Base-by-base conservation (phyloP, 1,140 invertebrate species). In the Hylaeus volcanicus region DNA sequence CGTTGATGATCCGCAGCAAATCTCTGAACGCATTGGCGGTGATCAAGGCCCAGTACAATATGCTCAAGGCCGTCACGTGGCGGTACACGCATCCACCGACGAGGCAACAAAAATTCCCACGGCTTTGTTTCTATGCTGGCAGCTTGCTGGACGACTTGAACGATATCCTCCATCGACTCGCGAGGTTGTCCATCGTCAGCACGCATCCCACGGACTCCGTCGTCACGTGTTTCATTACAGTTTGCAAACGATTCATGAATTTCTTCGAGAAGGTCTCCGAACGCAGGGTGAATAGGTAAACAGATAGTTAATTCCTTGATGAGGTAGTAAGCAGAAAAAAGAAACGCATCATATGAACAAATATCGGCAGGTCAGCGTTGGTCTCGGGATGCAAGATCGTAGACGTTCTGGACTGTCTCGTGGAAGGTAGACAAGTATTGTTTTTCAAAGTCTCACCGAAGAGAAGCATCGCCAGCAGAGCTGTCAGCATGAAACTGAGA, bases 201-300 rank as follows among this genome's bases (percentile, higher is more conserved):
- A 5, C 79, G 86, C 70, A 79, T 78, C 26, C 12, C 1, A 9
- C 71, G 5, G 78, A 82, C 14, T 14, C 53, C 5, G 60, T 45
- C 11, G 69, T 90, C 8, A n/a, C 39, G 3, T 63, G 37, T 1
- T 92, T 92, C 53, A 53, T 79, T 1, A 51, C 66, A 4, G 5
- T 74, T 4, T 93, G 91, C 83, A 93, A 93, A 76, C 76, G 84
- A 5, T 93, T 93, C 68, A 93, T 93, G 92, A 90, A 93, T 56
- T 91, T 91, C 64, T 93, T 93, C 70, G 93, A 93, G 81, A 93
- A 90, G 48, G 82, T 91, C n/a, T 92, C 93, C 0, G 93, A 93
- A 63, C 87, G 87, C 41, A 90, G 83, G 66, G 65, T 93, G 56
- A 93, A 93, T 87, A 92, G 87, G 92, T 93, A 78, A 79, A 43